Percentiles rank a stretch among this genome's conserved stretches.
Conservation (phyloP, 2,888 invertebrate species). For the Ormyrus rosae region DNA sequence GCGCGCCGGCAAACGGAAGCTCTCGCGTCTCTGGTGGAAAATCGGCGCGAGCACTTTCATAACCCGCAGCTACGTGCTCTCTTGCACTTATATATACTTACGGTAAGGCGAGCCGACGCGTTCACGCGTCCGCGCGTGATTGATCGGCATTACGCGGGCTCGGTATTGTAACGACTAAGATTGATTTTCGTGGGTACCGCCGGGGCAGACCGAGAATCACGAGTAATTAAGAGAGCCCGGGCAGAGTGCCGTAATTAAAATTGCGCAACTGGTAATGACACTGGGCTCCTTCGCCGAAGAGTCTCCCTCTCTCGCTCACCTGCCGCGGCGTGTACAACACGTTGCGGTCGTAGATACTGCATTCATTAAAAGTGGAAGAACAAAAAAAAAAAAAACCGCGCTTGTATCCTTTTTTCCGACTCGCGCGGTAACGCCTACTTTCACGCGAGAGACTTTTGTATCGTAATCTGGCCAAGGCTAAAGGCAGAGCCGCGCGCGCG, state of each 20-base stretch:
- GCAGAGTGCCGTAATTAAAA: not conserved
- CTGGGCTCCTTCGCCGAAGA: not conserved
- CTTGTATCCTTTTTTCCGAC: not conserved
- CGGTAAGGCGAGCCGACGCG: not conserved
- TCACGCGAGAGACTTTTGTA: slow-evolving; percentile 39
- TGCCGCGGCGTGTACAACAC: too few relatives aligned
- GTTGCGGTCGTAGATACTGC: too few relatives aligned
- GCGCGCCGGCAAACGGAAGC: too few relatives aligned
- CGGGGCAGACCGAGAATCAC: not conserved
- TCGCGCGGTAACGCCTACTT: slow-evolving; percentile 29
- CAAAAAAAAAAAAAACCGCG: not conserved
- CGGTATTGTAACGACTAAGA: not conserved
- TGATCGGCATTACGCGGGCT: not conserved
- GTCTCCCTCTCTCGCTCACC: not conserved
- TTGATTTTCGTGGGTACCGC: not conserved
- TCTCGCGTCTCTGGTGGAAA: not conserved
- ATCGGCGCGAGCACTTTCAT: slow-evolving; percentile 5
- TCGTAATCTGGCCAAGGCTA: slow-evolving; percentile 56
- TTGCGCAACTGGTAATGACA: slow-evolving; percentile 35
- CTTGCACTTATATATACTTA: too few relatives aligned
- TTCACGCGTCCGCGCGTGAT: not conserved
- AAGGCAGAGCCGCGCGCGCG: slow-evolving; percentile 11
- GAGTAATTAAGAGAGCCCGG: not conserved
- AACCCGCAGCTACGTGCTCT: not conserved
- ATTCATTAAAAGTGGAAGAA: too few relatives aligned